Percentiles rank a stretch among this genome's conserved stretches.
phyloP scores from a whole-genome alignment of 2,888 invertebrate genomes.

The Andrena minutula region DNA sequence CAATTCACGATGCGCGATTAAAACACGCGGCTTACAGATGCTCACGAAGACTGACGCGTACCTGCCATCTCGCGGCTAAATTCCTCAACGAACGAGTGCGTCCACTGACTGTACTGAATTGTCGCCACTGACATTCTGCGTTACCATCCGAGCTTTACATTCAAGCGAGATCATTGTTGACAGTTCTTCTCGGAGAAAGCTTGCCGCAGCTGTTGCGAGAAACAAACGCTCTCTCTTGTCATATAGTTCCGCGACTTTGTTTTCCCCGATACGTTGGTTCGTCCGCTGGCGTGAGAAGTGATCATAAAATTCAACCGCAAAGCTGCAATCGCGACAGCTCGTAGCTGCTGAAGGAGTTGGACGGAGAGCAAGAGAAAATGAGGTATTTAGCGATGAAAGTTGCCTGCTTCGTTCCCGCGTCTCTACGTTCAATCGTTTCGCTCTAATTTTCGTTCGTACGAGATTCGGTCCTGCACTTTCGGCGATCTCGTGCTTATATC shows the following conservation, averaged over 20 bases:
- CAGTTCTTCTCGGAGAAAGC: constrained; percentile 50
- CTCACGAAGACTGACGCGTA: background rate
- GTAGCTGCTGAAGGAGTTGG: background rate
- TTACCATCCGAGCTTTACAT: constrained; percentile 36
- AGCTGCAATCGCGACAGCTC: constrained; percentile 12
- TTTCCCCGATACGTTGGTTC: background rate
- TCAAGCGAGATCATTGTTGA: constrained; percentile 57
- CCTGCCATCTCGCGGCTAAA: background rate
- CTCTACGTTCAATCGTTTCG: constrained; percentile 5
- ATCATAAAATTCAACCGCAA: background rate
- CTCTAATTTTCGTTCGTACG: background rate
- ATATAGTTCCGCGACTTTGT: constrained; percentile 26
- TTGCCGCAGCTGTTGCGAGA: constrained; percentile 56
- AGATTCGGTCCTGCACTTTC: background rate
- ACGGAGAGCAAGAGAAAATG: constrained; percentile 51
- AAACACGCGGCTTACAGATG: too few relatives aligned
- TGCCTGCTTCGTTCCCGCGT: constrained; percentile 41
- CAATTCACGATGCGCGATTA: background rate
- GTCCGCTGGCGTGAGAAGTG: background rate
- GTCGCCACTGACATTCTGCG: constrained; percentile 18
- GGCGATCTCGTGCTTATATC: background rate
- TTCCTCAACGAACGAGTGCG: background rate
- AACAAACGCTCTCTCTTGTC: constrained; percentile 45
- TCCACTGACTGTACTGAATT: background rate
- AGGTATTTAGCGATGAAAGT: constrained; percentile 58